Evolutionary conservation across 2,888 invertebrate genomes (phyloP).

Genomic region (Amphiduros pacificus): DNA sequence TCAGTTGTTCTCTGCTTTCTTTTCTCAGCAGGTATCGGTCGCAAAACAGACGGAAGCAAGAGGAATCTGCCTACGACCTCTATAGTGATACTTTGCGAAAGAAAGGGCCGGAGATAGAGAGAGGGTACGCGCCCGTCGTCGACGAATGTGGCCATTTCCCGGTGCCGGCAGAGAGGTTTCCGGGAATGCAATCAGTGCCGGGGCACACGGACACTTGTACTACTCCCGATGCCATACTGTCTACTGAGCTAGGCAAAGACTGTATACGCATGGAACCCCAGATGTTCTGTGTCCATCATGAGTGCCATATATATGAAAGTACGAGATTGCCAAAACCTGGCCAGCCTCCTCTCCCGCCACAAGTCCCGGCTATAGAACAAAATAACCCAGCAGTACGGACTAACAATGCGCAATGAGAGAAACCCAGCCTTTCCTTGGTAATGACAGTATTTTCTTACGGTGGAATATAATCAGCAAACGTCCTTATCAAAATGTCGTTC

Average conservation of each 20-base stretch:
- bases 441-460: too few relatives aligned
- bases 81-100: background rate
- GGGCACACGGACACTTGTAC: background rate
- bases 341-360: too few relatives aligned
- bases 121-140: constrained; percentile 5
- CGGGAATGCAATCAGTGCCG: background rate
- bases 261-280: background rate
- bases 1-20: background rate
- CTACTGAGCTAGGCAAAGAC: background rate
- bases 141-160: constrained; percentile 13
- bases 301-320: constrained; percentile 9
- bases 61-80: constrained; percentile 1
- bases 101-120: constrained; percentile 3
- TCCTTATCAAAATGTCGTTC: too few relatives aligned
- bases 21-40: background rate
- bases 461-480: too few relatives aligned
- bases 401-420: too few relatives aligned
- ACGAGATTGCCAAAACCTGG: too few relatives aligned
- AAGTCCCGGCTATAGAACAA: too few relatives aligned
- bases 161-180: constrained; percentile 7
- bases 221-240: background rate
- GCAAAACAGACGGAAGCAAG: background rate
- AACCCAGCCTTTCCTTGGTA: too few relatives aligned
- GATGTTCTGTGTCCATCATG: constrained; percentile 1
- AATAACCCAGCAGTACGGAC: too few relatives aligned